Base-by-base conservation (phyloP, 1,140 invertebrate species). In the Fopius arisanus region DNA sequence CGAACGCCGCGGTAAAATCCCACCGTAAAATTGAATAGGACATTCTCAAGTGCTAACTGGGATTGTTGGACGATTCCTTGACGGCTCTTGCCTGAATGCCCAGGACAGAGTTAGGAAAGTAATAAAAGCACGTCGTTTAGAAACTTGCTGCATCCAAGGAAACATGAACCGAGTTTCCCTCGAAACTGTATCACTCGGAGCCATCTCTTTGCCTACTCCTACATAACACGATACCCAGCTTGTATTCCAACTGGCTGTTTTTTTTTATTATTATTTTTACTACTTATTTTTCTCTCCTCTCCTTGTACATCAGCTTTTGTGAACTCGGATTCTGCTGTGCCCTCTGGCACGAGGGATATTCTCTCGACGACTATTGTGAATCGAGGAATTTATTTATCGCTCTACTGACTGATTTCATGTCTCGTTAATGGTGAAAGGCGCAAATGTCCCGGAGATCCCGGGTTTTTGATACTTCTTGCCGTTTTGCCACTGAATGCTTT, bases 71-170 rank as follows among this genome's bases (percentile, higher is more conserved):
- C 29, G 41, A 67, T 73, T 73, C 67, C 63, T 73, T 54, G 21
- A 43, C 29, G 67, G 62, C 71, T 43, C 51, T 40, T 16, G 40
- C 71, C 66, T 63, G 41, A 41, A 73, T 67, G 33, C 37, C 71
- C 41, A 28, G 40, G 26, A 37, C 26, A 48, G 63, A 23, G 40
- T 67, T 67, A 67, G 37, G 41, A 73, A 73, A 54, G 71, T 67
- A 73, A 48, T 73, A 73, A 63, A 73, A 73, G 63, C 66, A 73
- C 71, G 65, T 73, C 71, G 71, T 73, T 73, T 63, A 28, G 66
- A 73, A 72, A 33, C 41, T 72, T 66, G 63, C 54, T 41, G 70
- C 54, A 72, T 65, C 28, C 31, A 66, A 71, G 69, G 41, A 9
- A 65, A 72, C 70, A 72, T 65, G 54, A 72, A 23, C 16, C 21